A percentile compares a stretch with the other conserved stretches of the same genome.
phyloP scores from a whole-genome alignment of 2,888 invertebrate species.

The Eurois occulta region DNA sequence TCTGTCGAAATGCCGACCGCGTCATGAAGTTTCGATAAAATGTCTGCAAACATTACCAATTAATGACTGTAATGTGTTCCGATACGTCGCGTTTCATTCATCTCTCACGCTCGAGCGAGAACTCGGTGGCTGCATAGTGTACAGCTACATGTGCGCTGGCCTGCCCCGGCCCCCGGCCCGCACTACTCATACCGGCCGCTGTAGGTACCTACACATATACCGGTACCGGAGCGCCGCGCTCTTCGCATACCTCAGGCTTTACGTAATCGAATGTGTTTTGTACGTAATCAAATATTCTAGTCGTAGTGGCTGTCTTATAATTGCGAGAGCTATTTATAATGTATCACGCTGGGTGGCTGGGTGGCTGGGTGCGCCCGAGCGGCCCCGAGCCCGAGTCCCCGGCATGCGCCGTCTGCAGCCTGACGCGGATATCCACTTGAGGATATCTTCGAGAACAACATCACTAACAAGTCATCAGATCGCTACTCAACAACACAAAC shows the following conservation, averaged over 20 bases:
- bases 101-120: not conserved
- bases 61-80: constrained; percentile 11
- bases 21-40: not conserved
- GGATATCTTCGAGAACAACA: too few species aligned
- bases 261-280: constrained; percentile 56
- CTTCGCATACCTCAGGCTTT: constrained; percentile 54
- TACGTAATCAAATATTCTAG: constrained; percentile 36
- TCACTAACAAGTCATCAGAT: not conserved
- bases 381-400: not conserved
- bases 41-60: constrained; percentile 7
- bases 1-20: too few species aligned
- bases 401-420: not conserved
- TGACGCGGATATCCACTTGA: too few species aligned
- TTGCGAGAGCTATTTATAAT: constrained; percentile 21
- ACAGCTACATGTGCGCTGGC: constrained; percentile 10
- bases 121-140: not conserved
- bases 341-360: constrained; percentile 13
- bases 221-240: constrained; percentile 46
- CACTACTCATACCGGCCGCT: constrained; percentile 16
- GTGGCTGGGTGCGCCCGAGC: not conserved
- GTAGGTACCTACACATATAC: constrained; percentile 29
- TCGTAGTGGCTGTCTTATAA: constrained; percentile 10
- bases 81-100: constrained; percentile 29
- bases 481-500: not conserved
- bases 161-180: not conserved